phyloP scores from a whole-genome alignment of 2,113 vertebrate species.

The Hylia prasina region DNA sequence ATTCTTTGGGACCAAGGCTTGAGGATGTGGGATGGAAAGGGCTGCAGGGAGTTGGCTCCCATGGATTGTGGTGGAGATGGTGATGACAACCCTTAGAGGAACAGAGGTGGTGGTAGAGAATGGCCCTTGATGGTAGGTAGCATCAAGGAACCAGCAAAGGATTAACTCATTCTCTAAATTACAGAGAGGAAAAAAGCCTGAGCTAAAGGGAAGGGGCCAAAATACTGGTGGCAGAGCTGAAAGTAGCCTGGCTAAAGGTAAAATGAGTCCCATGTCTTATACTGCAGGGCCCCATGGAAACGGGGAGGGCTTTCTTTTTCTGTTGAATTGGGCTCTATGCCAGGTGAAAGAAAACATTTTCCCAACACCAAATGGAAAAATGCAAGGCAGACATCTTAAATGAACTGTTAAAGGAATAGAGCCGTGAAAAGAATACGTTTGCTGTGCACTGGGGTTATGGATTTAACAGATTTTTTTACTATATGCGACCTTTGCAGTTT shows the following conservation, averaged over 20 bases:
- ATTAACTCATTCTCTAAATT: background rate
- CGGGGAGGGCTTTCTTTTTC: slow-evolving; percentile 9
- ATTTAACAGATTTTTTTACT: slow-evolving; percentile 57
- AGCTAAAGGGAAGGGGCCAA: background rate
- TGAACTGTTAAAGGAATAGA: slow-evolving; percentile 56
- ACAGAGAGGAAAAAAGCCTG: background rate
- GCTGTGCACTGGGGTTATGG: slow-evolving; percentile 3
- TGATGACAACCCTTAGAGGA: background rate
- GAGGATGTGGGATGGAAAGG: background rate
- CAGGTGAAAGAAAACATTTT: slow-evolving; percentile 63
- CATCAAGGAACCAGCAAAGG: background rate
- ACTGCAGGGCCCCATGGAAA: slow-evolving; percentile 19
- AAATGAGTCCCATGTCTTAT: background rate
- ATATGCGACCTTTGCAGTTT: background rate
- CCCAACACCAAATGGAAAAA: slow-evolving; percentile 55
- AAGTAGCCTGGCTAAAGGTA: background rate
- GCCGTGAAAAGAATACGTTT: slow-evolving; percentile 50
- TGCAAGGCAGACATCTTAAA: slow-evolving; percentile 38
- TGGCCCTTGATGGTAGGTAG: background rate
- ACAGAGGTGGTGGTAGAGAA: background rate
- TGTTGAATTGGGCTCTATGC: slow-evolving; percentile 41
- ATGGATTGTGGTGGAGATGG: background rate
- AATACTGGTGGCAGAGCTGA: background rate
- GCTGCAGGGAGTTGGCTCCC: background rate
- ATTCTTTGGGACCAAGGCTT: background rate